Percentiles rank a stretch among this genome's conserved stretches.
These are phyloP conservation scores for Myotis myotis DNA, from an alignment of 2,797 vertebrate species.

Conservation along the genomic window DNA sequence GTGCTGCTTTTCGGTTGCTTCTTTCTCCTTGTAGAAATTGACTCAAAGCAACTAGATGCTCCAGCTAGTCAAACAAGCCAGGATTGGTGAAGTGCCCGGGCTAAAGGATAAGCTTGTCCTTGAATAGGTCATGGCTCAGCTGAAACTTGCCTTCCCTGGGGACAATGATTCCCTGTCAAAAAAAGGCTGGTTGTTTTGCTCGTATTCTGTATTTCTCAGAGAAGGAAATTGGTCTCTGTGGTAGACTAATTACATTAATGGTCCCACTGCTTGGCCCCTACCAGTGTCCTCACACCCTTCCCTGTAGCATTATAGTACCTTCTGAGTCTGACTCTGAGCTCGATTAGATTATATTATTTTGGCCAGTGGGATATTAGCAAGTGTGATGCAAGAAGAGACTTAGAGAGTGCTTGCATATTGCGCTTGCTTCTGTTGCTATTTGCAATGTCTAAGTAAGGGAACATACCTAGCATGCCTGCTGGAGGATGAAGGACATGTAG, in stretches of 20 bases:
- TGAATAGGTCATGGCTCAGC: background rate
- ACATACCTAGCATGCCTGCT: background rate
- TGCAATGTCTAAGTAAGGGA: background rate
- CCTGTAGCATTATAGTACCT: background rate
- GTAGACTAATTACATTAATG: conserved; percentile 44
- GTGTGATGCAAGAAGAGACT: background rate
- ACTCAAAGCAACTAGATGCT: conserved; percentile 41
- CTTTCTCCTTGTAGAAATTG: conserved; percentile 45
- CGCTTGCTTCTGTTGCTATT: background rate
- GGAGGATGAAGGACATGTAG: background rate
- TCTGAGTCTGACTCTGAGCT: background rate
- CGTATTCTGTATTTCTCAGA: background rate
- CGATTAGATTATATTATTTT: background rate
- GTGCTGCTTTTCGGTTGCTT: background rate
- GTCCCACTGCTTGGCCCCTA: background rate
- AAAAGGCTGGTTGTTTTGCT: background rate
- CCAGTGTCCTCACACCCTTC: background rate
- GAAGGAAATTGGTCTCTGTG: conserved; percentile 7
- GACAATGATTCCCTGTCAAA: background rate
- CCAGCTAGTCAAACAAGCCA: background rate
- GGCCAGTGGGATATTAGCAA: background rate
- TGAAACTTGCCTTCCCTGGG: background rate
- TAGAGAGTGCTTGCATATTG: background rate
- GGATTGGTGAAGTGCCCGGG: background rate
- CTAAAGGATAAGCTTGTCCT: background rate